These are phyloP conservation scores for Spodoptera exigua DNA, from an alignment of 2,888 invertebrate genomes.

Conservation along the genomic window DNA sequence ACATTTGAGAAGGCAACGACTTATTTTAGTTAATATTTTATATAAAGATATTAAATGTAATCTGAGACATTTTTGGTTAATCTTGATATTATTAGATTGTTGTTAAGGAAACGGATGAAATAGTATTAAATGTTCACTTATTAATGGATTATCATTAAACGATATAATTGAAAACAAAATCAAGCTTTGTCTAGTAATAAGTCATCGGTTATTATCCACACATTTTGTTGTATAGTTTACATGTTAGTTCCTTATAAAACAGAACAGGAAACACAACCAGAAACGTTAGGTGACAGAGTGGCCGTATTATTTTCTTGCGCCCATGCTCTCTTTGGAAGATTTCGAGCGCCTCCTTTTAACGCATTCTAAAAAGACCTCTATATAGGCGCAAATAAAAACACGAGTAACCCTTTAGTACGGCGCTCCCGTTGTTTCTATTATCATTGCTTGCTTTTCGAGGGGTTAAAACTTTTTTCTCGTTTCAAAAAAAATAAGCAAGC, in stretches of 20 bases:
- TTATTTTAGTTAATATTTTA: conserved; percentile 18
- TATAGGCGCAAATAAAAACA: conserved; percentile 82
- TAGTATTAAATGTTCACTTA: too few relatives aligned
- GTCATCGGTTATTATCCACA: conserved; percentile 30
- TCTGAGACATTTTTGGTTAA: conserved; percentile 32
- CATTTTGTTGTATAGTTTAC: conserved; percentile 13
- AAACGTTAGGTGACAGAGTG: conserved; percentile 63
- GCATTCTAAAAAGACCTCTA: conserved; percentile 76
- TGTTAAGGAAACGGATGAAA: conserved; percentile 30
- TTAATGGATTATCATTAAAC: too few relatives aligned
- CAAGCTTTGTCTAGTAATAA: too few relatives aligned
- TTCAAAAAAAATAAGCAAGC: conserved; percentile 79
- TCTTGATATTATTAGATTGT: conserved; percentile 30
- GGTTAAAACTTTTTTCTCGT: conserved; percentile 72
- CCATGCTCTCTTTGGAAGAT: conserved; percentile 70
- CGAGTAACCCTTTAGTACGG: conserved; percentile 82
- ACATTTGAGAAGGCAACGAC: conserved; percentile 16
- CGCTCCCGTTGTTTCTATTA: conserved; percentile 86
- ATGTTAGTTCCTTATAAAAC: conserved; percentile 52
- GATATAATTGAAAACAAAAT: too few relatives aligned
- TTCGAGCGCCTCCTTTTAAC: conserved; percentile 78
- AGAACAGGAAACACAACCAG: conserved; percentile 60
- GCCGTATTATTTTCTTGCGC: conserved; percentile 72
- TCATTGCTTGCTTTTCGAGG: conserved; percentile 83
- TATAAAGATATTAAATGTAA: conserved; percentile 36